phyloP scores from a whole-genome alignment of 2,797 vertebrate genomes.

The Sebastes minor region DNA sequence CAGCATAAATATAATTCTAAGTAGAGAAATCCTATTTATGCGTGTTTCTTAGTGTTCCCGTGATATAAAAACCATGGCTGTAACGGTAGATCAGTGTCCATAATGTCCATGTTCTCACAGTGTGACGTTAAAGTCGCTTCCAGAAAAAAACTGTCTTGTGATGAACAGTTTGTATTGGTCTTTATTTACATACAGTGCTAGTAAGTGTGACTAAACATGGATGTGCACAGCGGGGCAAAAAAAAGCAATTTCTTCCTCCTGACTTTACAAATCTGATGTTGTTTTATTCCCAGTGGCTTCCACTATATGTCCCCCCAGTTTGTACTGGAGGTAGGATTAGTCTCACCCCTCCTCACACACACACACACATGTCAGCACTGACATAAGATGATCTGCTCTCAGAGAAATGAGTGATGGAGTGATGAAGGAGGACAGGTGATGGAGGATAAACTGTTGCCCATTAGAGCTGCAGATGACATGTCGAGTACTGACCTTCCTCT shows the following conservation, averaged over 20 bases:
- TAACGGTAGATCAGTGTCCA: not conserved
- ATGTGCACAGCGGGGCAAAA: not conserved
- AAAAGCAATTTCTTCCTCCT: not conserved
- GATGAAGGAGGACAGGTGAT: slow-evolving; percentile 74
- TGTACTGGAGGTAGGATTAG: slow-evolving; percentile 3
- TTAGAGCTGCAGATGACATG: slow-evolving; percentile 51
- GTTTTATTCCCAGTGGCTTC: not conserved
- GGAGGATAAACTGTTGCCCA: slow-evolving; percentile 61
- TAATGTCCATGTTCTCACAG: not conserved
- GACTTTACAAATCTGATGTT: slow-evolving; percentile 1
- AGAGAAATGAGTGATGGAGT: slow-evolving; percentile 54
- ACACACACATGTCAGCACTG: slow-evolving; percentile 27
- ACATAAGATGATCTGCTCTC: slow-evolving; percentile 22
- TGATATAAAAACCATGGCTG: not conserved
- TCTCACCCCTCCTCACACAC: not conserved
- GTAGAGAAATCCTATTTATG: not conserved
- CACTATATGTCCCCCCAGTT: not conserved
- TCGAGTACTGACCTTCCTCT: slow-evolving; percentile 43
- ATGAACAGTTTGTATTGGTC: not conserved
- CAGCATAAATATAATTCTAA: not conserved
- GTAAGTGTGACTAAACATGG: not conserved
- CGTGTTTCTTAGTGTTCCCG: not conserved
- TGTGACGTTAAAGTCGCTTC: not conserved
- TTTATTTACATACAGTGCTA: not conserved
- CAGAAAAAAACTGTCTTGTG: not conserved